Percentiles rank a stretch among this genome's conserved stretches.
Evolutionary conservation across 2,113 vertebrate species (phyloP).

Genomic region (Tragelaphus buxtoni): DNA sequence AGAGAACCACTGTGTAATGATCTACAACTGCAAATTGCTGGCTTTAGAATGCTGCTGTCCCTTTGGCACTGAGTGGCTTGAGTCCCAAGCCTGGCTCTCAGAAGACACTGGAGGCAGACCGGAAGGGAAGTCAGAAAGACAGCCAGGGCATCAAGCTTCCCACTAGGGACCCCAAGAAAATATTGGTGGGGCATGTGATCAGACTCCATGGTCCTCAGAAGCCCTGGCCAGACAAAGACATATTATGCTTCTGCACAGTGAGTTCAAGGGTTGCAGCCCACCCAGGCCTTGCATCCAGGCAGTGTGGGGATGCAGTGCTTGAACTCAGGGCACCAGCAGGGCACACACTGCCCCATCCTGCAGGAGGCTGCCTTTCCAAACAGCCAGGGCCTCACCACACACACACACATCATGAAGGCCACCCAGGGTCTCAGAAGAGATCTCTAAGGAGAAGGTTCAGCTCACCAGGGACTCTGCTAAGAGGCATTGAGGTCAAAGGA

Average conservation of each 20-base stretch:
- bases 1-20: background rate
- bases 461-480: background rate
- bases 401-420: constrained; percentile 64
- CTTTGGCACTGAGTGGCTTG: background rate
- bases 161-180: constrained; percentile 78
- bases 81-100: background rate
- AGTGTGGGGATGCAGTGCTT: constrained; percentile 70
- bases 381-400: constrained; percentile 64
- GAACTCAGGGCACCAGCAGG: constrained; percentile 71
- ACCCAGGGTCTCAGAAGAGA: constrained; percentile 52
- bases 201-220: constrained; percentile 53
- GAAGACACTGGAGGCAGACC: background rate
- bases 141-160: constrained; percentile 73
- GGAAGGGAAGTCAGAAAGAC: background rate
- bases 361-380: constrained; percentile 69
- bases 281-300: constrained; percentile 64
- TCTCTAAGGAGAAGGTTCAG: background rate
- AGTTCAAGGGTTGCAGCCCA: constrained; percentile 70
- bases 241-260: constrained; percentile 62
- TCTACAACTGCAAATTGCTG: background rate
- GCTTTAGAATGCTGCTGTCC: background rate
- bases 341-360: constrained; percentile 61
- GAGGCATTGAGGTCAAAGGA: background rate
- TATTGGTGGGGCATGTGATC: constrained; percentile 67
- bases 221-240: constrained; percentile 75